Evolutionary conservation across 2,113 vertebrate genomes (phyloP).

Genomic region (Zosterops borbonicus): DNA sequence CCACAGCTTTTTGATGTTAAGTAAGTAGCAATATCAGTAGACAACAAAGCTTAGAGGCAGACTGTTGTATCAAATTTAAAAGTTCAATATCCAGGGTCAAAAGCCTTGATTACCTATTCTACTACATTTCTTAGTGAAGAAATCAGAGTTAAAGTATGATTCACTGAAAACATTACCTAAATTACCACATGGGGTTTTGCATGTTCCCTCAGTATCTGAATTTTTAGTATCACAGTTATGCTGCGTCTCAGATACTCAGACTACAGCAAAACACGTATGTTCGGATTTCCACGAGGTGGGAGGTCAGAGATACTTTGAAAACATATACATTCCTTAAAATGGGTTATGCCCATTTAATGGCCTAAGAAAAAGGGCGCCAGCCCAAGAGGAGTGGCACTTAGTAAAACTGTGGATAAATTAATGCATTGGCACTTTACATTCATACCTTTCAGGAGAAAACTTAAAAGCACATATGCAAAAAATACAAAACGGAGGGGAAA

Average conservation of each 20-base stretch:
- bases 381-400: conserved; percentile 35
- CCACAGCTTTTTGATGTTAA: conserved; percentile 78
- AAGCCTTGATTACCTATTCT: conserved; percentile 61
- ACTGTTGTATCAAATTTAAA: conserved; percentile 76
- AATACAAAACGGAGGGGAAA: neutral
- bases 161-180: conserved; percentile 4
- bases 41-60: conserved; percentile 74
- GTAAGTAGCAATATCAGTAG: conserved; percentile 73
- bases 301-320: conserved; percentile 74
- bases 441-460: neutral
- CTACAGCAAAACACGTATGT: conserved; percentile 8
- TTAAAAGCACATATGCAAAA: conserved; percentile 15
- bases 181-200: neutral
- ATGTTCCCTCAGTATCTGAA: neutral
- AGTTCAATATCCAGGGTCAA: conserved; percentile 71
- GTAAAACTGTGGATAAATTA: conserved; percentile 63
- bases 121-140: conserved; percentile 40
- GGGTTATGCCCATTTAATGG: conserved; percentile 51
- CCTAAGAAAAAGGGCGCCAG: conserved; percentile 37
- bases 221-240: neutral
- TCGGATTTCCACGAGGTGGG: conserved; percentile 52
- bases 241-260: conserved; percentile 1
- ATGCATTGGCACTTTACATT: conserved; percentile 35
- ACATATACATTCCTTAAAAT: conserved; percentile 66
- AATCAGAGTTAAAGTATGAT: neutral